Evolutionary conservation across 1,140 invertebrate species (phyloP).

Genomic region (Gerris buenoi): DNA sequence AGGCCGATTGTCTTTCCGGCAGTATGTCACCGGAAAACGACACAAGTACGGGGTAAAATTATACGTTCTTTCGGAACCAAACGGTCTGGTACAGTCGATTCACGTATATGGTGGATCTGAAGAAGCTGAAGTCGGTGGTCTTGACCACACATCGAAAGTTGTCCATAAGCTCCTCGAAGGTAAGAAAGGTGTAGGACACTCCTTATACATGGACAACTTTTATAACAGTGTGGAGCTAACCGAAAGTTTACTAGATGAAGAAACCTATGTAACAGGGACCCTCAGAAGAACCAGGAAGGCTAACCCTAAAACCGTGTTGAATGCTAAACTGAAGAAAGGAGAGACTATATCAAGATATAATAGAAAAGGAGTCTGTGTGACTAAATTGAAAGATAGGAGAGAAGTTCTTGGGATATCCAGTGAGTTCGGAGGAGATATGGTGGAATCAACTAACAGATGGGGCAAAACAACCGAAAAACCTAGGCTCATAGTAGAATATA

Average conservation of each 20-base stretch:
- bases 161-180: not conserved
- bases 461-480: not conserved
- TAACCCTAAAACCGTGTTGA: slow-evolving; percentile 15
- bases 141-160: not conserved
- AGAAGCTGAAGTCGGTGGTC: not conserved
- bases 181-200: no score
- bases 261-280: slow-evolving; percentile 19
- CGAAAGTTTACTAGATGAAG: slow-evolving; percentile 10
- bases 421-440: not conserved
- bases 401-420: slow-evolving; percentile 17
- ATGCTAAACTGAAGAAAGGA: slow-evolving; percentile 18
- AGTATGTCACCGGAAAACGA: no score
- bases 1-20: no score
- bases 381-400: slow-evolving; percentile 27
- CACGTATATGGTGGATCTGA: slow-evolving; percentile 13
- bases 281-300: slow-evolving; percentile 13
- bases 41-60: slow-evolving; percentile 27
- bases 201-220: slow-evolving; percentile 8
- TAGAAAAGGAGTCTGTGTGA: slow-evolving; percentile 15
- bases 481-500: not conserved
- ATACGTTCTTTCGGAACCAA: slow-evolving; percentile 21
- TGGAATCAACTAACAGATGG: not conserved
- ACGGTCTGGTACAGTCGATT: slow-evolving; percentile 12
- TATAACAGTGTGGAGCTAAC: slow-evolving; percentile 11
- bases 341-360: slow-evolving; percentile 15